Evolutionary conservation across 2,797 vertebrate species (phyloP).

Genomic region (Rhinella marina): DNA sequence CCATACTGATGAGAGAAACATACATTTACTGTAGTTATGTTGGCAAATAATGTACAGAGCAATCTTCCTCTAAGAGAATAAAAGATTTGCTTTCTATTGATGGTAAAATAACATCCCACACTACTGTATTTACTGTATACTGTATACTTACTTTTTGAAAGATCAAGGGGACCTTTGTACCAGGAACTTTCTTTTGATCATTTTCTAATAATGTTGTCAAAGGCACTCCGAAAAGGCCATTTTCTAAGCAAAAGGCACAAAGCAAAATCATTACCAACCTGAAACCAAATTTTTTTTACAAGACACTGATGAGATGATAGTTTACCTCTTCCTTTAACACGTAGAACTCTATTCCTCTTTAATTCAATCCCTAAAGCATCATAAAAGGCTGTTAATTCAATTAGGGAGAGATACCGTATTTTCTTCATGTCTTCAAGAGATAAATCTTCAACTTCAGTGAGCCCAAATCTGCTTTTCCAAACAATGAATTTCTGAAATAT

Average conservation of each 20-base stretch:
- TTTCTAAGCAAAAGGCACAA: constrained; percentile 74
- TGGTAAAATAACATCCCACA: neutral
- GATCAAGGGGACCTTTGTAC: constrained; percentile 87
- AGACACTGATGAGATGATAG: neutral
- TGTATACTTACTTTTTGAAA: constrained; percentile 86
- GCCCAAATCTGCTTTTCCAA: constrained; percentile 79
- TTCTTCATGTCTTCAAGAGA: constrained; percentile 88
- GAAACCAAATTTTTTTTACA: neutral
- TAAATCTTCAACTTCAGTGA: constrained; percentile 86
- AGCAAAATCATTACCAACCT: neutral
- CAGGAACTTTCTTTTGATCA: constrained; percentile 88
- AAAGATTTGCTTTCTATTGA: neutral
- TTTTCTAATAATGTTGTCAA: constrained; percentile 83
- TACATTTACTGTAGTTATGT: neutral
- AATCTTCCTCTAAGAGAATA: neutral
- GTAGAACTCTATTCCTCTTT: constrained; percentile 80
- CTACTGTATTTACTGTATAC: neutral
- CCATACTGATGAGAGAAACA: neutral
- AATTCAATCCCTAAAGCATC: constrained; percentile 86
- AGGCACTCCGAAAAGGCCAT: constrained; percentile 88
- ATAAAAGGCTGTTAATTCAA: constrained; percentile 91
- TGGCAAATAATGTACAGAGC: neutral
- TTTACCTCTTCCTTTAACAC: constrained; percentile 81
- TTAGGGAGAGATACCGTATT: constrained; percentile 87
- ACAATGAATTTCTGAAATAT: constrained; percentile 75